A percentile compares a stretch with the other conserved stretches of the same genome.
Conservation (phyloP, 2,113 vertebrate genomes). For the Lanius collurio region DNA sequence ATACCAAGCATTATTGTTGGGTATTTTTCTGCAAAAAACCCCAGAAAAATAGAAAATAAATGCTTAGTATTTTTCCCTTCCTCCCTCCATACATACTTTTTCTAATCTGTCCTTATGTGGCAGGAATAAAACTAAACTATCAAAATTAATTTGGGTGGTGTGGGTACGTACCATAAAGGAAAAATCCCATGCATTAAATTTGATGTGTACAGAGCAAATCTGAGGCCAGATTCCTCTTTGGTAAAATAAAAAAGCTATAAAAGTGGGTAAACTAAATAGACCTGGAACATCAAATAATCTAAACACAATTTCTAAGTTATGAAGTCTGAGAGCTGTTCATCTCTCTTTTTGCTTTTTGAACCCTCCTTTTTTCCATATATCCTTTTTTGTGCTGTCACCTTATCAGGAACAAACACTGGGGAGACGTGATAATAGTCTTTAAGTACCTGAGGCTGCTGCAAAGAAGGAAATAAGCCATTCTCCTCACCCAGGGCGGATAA, state of each 20-base stretch:
- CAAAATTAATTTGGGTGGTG: neutral
- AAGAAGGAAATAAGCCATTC: neutral
- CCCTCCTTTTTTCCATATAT: neutral
- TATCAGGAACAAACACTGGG: neutral
- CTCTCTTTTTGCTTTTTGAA: neutral
- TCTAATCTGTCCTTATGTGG: neutral
- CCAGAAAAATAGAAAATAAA: neutral
- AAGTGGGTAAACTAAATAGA: neutral
- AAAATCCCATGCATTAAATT: neutral
- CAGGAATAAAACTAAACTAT: neutral
- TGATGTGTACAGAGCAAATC: neutral
- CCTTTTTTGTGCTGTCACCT: neutral
- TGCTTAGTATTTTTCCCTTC: neutral
- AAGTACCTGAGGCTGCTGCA: neutral
- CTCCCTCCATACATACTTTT: neutral
- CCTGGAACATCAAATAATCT: neutral
- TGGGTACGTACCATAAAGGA: neutral
- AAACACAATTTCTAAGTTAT: neutral
- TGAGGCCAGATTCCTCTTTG: neutral
- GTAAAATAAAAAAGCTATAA: neutral
- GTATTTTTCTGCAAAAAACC: neutral
- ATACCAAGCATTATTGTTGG: neutral
- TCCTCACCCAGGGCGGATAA: neutral
- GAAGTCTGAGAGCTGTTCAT: neutral
- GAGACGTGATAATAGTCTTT: neutral